Base-by-base conservation (phyloP, 2,113 vertebrate species). In the Sebastes schlegelii region DNA sequence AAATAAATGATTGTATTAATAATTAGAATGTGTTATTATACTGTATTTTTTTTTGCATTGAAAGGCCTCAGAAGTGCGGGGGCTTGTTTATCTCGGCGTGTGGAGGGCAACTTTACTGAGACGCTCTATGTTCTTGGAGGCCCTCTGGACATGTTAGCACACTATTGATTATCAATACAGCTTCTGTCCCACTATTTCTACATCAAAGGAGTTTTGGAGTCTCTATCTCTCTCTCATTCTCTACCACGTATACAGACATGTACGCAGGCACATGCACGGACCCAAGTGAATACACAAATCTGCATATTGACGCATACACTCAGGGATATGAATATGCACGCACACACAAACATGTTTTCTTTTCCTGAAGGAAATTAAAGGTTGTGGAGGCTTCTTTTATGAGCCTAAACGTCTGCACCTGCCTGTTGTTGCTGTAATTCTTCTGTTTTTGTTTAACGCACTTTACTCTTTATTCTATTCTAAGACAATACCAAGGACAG, bases 111-210 rank as follows among this genome's bases (percentile, higher is more conserved):
- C 51, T 68, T 64, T 54, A 48, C 19, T 17, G 23, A 82, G 61
- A 66, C 60, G 26, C 74, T 70, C 67, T 66, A 19, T 87, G 85
- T 87, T 80, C 42, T 80, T 63, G 8, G 10, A 74, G 70, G 61
- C 89, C 89, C 83, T 82, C 80, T 65, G 83, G 90, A 86, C 76
- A 87, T 77, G 75, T 86, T 80, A 77, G 54, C 58, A 66, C 70
- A 40, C 54, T 83, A 91, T 82, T 89, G 77, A 80, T 90, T 89
- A 93, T 88, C 85, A 89, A 93, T 92, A 67, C 55, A 68, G 66
- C 61, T 86, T 83, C 21, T 90, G 72, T 71, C 65, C 68, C 40
- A 62, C 74, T 68, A 75, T 76, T 82, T 79, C 55, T 54, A 79
- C 83, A 88, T 89, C 79, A 85, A 86, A 90, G 74, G 13, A 45